Percentiles rank a stretch among this genome's conserved stretches.
phyloP scores from a whole-genome alignment of 2,888 invertebrate genomes.

The Callinectes sapidus region DNA sequence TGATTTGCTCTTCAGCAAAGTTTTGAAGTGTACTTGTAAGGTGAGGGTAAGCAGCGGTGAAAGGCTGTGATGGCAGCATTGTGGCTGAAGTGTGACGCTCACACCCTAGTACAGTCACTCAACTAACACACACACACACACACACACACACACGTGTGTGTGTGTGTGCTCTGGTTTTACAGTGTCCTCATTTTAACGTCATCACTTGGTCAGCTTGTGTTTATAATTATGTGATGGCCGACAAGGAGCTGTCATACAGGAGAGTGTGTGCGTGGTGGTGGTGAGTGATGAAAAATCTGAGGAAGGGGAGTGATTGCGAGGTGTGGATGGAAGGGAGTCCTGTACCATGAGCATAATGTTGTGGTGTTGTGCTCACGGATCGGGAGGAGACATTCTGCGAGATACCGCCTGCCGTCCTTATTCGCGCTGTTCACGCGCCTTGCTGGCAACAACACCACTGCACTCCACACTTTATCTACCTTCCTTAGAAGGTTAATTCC shows the following conservation, averaged over 20 bases:
- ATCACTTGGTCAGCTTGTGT: neutral
- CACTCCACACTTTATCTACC: neutral
- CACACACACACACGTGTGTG: conserved; percentile 7
- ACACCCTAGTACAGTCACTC: neutral
- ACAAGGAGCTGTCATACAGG: neutral
- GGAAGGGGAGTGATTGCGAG: conserved; percentile 17
- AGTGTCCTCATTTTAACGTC: neutral
- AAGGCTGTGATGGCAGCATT: neutral
- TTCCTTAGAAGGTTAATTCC: neutral
- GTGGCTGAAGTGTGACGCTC: neutral
- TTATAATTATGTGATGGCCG: neutral
- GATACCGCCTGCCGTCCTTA: neutral
- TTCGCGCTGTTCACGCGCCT: neutral
- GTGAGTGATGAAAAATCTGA: neutral
- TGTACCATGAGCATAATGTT: conserved; percentile 47
- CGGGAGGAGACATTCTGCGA: neutral
- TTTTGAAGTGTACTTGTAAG: neutral
- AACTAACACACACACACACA: conserved; percentile 21
- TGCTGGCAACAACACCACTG: neutral
- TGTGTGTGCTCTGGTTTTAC: conserved; percentile 37
- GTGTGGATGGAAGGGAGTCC: conserved; percentile 29
- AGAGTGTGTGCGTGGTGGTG: neutral
- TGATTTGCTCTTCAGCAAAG: neutral
- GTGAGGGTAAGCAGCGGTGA: neutral
- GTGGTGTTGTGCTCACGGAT: no score